Conservation (phyloP, 1,140 invertebrate species). For the Eurosta solidaginis region DNA sequence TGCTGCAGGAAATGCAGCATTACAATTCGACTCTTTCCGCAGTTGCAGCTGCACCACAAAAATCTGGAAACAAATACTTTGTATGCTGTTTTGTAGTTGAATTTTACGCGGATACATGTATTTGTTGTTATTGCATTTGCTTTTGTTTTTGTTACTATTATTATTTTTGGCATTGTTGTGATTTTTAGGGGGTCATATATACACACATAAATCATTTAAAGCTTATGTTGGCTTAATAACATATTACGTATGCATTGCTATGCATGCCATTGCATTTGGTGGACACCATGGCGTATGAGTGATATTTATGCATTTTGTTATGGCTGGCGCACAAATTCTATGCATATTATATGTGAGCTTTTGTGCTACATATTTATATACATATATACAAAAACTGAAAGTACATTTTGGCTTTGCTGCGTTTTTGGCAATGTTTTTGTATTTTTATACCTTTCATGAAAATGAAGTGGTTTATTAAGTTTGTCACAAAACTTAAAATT, state of each 20-base stretch:
- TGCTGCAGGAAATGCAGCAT: background rate
- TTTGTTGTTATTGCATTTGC: background rate
- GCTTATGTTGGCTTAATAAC: background rate
- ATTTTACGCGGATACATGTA: background rate
- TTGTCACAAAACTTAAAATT: too few relatives aligned
- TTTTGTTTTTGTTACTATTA: background rate
- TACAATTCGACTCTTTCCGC: background rate
- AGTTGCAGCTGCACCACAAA: constrained; percentile 10
- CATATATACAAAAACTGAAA: too few relatives aligned
- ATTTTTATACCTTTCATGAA: too few relatives aligned
- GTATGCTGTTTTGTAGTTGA: background rate
- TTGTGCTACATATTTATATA: background rate
- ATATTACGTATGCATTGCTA: background rate
- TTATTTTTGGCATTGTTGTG: background rate
- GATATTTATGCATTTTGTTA: too few relatives aligned
- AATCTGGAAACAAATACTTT: constrained; percentile 13
- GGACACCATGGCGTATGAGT: background rate
- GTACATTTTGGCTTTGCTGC: too few relatives aligned
- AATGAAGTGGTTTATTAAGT: too few relatives aligned
- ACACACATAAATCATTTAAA: constrained; percentile 16
- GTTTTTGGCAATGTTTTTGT: too few relatives aligned
- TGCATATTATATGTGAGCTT: too few relatives aligned
- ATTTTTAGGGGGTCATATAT: too few relatives aligned
- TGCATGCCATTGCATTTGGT: background rate
- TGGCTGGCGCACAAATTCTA: too few relatives aligned